These are phyloP conservation scores for Phocides pigmalion DNA, from an alignment of 1,140 invertebrate species.

Conservation along the genomic window DNA sequence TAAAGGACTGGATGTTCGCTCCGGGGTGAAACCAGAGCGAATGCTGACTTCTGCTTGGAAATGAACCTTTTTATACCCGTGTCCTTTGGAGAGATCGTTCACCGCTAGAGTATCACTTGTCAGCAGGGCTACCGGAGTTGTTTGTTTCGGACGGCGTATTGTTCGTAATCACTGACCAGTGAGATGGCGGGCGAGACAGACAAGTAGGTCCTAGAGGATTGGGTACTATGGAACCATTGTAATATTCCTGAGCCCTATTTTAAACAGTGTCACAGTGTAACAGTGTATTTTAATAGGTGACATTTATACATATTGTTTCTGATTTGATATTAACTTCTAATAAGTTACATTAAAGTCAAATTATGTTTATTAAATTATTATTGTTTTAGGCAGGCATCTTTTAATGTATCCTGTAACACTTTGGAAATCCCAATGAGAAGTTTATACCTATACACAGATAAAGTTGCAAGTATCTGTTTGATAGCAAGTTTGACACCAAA, in stretches of 20 bases:
- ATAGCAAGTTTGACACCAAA: no score
- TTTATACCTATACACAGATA: no score
- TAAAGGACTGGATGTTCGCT: constrained; percentile 58
- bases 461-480: no score
- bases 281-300: no score
- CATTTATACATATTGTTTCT: no score
- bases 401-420: no score
- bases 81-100: constrained; percentile 54
- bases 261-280: constrained; percentile 4
- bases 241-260: constrained; percentile 9
- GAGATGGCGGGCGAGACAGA: constrained; percentile 20
- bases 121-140: constrained; percentile 52
- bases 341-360: no score
- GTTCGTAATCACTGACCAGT: constrained; percentile 59
- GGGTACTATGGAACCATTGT: constrained; percentile 27
- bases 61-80: constrained; percentile 61
- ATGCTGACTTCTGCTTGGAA: constrained; percentile 47
- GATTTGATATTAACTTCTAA: no score
- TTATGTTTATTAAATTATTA: no score
- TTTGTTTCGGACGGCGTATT: constrained; percentile 59
- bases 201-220: neutral
- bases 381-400: no score
- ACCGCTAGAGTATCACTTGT: constrained; percentile 64
- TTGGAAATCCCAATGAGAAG: no score
- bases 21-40: constrained; percentile 71